phyloP scores from a whole-genome alignment of 2,113 vertebrate genomes.

The Manacus vitellinus region DNA sequence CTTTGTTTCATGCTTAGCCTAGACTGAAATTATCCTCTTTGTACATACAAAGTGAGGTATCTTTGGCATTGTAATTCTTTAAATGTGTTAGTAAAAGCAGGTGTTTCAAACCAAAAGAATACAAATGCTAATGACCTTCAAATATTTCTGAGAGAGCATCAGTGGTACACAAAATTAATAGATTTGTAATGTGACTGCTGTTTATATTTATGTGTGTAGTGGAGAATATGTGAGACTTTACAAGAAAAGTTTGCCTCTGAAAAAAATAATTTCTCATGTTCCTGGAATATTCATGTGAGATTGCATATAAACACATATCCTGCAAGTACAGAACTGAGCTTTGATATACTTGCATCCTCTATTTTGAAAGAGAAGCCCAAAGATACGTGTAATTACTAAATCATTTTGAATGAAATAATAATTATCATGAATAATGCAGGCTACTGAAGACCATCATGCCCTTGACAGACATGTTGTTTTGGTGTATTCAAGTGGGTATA shows the following conservation, averaged over 20 bases:
- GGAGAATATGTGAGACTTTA: background rate
- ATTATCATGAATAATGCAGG: background rate
- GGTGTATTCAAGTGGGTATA: fast-evolving
- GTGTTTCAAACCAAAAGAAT: background rate
- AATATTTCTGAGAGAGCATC: background rate
- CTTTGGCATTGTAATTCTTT: background rate
- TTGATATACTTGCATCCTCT: background rate
- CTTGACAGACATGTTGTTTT: background rate
- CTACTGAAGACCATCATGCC: background rate
- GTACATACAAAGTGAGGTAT: background rate
- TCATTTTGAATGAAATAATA: background rate
- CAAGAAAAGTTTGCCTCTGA: background rate
- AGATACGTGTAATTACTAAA: background rate
- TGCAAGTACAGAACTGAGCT: background rate
- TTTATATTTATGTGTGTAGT: background rate
- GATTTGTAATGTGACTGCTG: background rate
- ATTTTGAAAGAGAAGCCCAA: background rate
- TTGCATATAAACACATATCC: background rate
- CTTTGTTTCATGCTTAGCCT: background rate
- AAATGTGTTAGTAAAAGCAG: background rate
- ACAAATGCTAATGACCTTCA: background rate
- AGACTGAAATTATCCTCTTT: background rate
- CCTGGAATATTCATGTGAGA: background rate
- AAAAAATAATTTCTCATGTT: background rate
- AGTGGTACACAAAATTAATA: background rate